Evolutionary conservation across 1,140 invertebrate genomes (phyloP), one percentile per base, ranked within the genome.

Genomic region (Pogonomyrmex californicus): DNA sequence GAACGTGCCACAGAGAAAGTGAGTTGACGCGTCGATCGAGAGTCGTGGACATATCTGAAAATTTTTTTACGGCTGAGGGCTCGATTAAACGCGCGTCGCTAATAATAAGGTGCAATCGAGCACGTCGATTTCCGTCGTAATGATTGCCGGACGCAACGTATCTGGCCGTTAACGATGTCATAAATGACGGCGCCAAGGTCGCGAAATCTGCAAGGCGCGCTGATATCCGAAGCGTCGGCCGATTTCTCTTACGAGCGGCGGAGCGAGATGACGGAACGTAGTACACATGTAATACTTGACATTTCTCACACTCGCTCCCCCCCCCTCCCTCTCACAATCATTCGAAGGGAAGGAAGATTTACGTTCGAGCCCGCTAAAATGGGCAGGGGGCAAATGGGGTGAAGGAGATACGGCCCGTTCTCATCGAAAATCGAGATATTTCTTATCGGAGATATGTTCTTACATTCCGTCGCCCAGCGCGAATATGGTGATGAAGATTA

Each of bases 61-160:
- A 73, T 47, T 75, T 83, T 75, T 83, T 83, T 83, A 83, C 33
- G 44, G 12, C 41, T 41, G 54, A 41, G 41, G 12, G 41, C 44
- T 41, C 47, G 33, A 81, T 81, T 81, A 81, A 23, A 81, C 49
- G 63, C 23, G 49, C 47, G 47, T 70, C 33, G 77, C 54, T 60
- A 83, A 73, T 83, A 73, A 83, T 56, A 75, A 83, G 54, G 62
- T 54, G 77, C 33, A 73, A 83, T 82, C 68, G 38, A 30, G 54
- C 36, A 81, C 23, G 47, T 47, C 30, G 47, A 41, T 36, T 81
- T 41, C 47, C 65, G 41, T 71, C 41, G 30, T 82, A 60, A 75
- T 60, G 54, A 75, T 75, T 41, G 38, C 33, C 63, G 41, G 5
- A 30, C 79, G 54, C 36, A 23, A 23, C 23, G 65, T 47, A 73